These are phyloP conservation scores for Pseudanteris insignis DNA, from an alignment of 2,888 invertebrate genomes.

Conservation along the genomic window DNA sequence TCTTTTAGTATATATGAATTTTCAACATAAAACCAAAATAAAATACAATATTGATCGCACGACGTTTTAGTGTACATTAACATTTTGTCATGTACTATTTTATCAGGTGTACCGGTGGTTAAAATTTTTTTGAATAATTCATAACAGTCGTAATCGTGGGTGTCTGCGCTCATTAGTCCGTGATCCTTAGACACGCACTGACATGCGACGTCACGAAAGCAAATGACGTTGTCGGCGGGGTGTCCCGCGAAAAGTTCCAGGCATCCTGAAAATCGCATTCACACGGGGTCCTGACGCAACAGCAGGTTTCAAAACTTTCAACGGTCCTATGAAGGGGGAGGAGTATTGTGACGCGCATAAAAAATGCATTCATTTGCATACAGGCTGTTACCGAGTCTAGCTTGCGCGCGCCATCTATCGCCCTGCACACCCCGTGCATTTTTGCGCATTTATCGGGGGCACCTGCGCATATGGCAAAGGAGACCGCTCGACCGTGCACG, in stretches of 20 bases:
- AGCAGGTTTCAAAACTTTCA: slow-evolving; percentile 64
- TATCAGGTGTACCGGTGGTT: slow-evolving; percentile 5
- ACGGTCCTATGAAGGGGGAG: slow-evolving; percentile 55
- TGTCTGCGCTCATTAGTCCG: slow-evolving; percentile 19
- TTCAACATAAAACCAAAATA: too few species aligned
- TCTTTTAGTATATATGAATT: too few species aligned
- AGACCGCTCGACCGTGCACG: slow-evolving; percentile 43
- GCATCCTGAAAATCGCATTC: slow-evolving; percentile 49
- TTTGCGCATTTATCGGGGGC: slow-evolving; percentile 47
- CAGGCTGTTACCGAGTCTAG: slow-evolving; percentile 56
- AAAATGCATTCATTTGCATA: slow-evolving; percentile 65
- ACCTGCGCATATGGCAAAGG: slow-evolving; percentile 63
- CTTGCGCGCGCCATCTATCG: slow-evolving; percentile 46
- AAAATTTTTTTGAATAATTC: slow-evolving; percentile 24
- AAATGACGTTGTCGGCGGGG: slow-evolving; percentile 15
- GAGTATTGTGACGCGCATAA: slow-evolving; percentile 59
- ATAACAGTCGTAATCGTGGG: slow-evolving; percentile 17
- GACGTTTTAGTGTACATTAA: too few species aligned
- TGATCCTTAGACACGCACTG: neutral
- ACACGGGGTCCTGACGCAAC: slow-evolving; percentile 42
- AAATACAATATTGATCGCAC: too few species aligned
- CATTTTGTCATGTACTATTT: too few species aligned
- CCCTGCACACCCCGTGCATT: slow-evolving; percentile 16
- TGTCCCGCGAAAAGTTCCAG: slow-evolving; percentile 39
- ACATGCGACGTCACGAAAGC: slow-evolving; percentile 12